Evolutionary conservation across 2,888 invertebrate species (phyloP), one percentile per base, ranked within the genome.

Genomic region (Empis livida): DNA sequence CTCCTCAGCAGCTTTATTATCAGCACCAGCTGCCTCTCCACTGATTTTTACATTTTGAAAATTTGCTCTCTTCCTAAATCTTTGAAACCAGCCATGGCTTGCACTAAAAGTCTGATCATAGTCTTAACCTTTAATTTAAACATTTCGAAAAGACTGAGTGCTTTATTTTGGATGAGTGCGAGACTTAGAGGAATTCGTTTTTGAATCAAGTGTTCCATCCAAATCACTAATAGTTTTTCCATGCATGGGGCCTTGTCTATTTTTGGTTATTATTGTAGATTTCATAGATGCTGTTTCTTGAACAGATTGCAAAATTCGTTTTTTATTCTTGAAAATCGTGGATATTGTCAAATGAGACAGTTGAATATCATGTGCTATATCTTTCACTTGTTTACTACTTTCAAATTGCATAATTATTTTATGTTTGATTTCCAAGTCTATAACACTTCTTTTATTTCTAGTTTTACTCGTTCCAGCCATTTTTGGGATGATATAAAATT

Each of bases 21-120:
- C 52, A 35, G 47, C 55, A 42, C 51, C 53, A 31, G 54, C 53
- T 46, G 45, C 43, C 42, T 56, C 54, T 17, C 54, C 52, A 45
- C 52, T 52, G 16, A 57, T 53, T 42, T 56, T 57, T 15, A 57
- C 35, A 47, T 54, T 57, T 48, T 56, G 57, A 45, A 56, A 42
- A 42, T 52, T 45, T 45, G 55, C 47, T 37, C 55, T 44, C 53
- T 53, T 42, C 40, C 52, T 42, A 54, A 56, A 56, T 16, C 54
- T 48, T 5, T 27, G 46, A 37, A 56, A 42, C 55, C 54, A 37
- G 15, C 37, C 37, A 37, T n/a, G 9, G 15, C 37, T 37, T 37
- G 37, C 53, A 46, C 38, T 37, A 44, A 49, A 14, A 30, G 16
- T 39, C 23, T 27, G 35, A 15, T 38, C 16, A 47, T 17, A 11